phyloP scores from a whole-genome alignment of 2,888 invertebrate genomes.

The Helleia helle region DNA sequence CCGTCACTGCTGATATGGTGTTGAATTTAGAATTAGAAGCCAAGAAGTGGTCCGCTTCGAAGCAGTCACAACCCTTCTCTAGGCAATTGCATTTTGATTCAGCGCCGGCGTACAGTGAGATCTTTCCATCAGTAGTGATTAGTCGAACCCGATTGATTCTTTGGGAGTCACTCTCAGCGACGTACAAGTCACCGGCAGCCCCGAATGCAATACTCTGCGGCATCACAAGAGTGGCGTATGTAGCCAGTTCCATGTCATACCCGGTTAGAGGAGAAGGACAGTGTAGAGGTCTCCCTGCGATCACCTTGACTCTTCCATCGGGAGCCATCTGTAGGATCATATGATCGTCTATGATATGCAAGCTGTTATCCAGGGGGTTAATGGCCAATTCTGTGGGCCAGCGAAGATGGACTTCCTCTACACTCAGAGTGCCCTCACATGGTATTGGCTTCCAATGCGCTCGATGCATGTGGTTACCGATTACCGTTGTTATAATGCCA shows the following conservation, averaged over 20 bases:
- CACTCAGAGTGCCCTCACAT: constrained; percentile 90
- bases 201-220: constrained; percentile 96
- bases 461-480: constrained; percentile 94
- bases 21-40: constrained; percentile 96
- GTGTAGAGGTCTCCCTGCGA: constrained; percentile 94
- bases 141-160: constrained; percentile 92
- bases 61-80: constrained; percentile 93
- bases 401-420: constrained; percentile 93
- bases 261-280: constrained; percentile 89
- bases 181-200: constrained; percentile 91
- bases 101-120: constrained; percentile 93
- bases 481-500: constrained; percentile 92
- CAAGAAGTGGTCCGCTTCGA: constrained; percentile 91
- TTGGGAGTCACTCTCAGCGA: constrained; percentile 97
- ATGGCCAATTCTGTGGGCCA: constrained; percentile 98
- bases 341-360: constrained; percentile 97
- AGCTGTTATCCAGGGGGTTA: constrained; percentile 93
- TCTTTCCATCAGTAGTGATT: constrained; percentile 94
- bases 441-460: constrained; percentile 96
- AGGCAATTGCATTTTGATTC: constrained; percentile 95
- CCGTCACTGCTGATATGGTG: constrained; percentile 92
- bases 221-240: constrained; percentile 92
- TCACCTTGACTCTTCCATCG: constrained; percentile 92
- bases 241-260: constrained; percentile 89
- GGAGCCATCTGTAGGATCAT: constrained; percentile 94